These are phyloP conservation scores for Metopia argyrocephala DNA, from an alignment of 2,888 invertebrate species.

Conservation along the genomic window DNA sequence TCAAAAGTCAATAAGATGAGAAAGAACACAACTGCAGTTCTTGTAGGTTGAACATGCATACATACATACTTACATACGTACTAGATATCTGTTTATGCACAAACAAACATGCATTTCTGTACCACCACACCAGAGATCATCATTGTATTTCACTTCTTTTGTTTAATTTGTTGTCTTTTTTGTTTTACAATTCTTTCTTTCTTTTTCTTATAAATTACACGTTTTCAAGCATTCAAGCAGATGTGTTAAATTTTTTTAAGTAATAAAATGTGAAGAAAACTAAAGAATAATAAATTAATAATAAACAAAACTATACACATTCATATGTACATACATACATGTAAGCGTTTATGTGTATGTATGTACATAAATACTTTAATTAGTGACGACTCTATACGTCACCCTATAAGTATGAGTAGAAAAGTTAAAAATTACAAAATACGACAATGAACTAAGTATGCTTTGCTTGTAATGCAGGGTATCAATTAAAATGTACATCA, in stretches of 20 bases:
- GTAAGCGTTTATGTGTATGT: no score
- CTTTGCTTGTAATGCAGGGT: neutral
- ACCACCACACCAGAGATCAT: no score
- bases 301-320: neutral
- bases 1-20: slow-evolving; percentile 54
- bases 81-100: no score
- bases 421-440: neutral
- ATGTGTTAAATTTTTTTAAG: slow-evolving; percentile 78
- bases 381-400: neutral
- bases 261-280: slow-evolving; percentile 71
- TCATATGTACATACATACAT: neutral
- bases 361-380: no score
- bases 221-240: slow-evolving; percentile 73
- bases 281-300: slow-evolving; percentile 42
- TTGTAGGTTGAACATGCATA: slow-evolving; percentile 11
- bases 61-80: slow-evolving; percentile 17
- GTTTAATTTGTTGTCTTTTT: no score
- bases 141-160: neutral
- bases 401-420: neutral
- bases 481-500: neutral
- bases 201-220: slow-evolving; percentile 59
- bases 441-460: neutral
- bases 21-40: slow-evolving; percentile 27
- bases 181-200: slow-evolving; percentile 6
- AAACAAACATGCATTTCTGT: neutral